Conservation (phyloP, 2,888 invertebrate genomes). For the Adela reaumurella region DNA sequence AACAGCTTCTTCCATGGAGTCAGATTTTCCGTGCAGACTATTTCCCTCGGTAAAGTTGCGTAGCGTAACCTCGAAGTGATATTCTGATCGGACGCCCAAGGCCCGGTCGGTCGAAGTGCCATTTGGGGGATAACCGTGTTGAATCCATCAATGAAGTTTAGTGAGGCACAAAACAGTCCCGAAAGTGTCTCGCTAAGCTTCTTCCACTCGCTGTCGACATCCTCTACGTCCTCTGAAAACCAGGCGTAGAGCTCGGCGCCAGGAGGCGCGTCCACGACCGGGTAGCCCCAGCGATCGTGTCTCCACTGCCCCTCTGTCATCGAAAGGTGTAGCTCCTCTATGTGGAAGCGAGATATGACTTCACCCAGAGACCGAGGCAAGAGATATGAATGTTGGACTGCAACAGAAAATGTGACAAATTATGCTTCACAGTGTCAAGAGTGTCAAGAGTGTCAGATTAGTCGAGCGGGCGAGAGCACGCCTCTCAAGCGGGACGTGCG, state of each 20-base stretch:
- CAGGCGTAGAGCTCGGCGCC: constrained; percentile 94
- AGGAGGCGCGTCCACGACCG: constrained; percentile 82
- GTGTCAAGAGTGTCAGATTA: no score
- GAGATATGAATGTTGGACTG: constrained; percentile 79
- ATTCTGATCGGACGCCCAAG: constrained; percentile 42
- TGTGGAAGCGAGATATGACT: constrained; percentile 76
- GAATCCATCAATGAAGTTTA: constrained; percentile 86
- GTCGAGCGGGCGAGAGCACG: no score
- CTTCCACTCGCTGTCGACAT: constrained; percentile 84
- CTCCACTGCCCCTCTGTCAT: constrained; percentile 94
- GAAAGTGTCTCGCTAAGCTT: constrained; percentile 86
- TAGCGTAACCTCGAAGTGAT: constrained; percentile 65
- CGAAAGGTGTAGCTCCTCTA: constrained; percentile 87
- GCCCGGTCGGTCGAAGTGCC: constrained; percentile 75
- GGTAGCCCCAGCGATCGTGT: constrained; percentile 92
- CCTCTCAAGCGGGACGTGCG: no score
- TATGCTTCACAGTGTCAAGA: no score
- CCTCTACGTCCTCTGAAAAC: constrained; percentile 67
- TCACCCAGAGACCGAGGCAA: constrained; percentile 89
- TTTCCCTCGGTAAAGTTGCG: constrained; percentile 91
- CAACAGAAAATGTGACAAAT: constrained; percentile 18
- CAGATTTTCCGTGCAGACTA: constrained; percentile 97
- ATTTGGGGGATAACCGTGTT: constrained; percentile 83
- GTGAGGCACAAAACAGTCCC: constrained; percentile 92
- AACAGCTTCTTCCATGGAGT: constrained; percentile 98